Conservation (phyloP, 1,140 invertebrate genomes). For the Trachelipus rathkii region DNA sequence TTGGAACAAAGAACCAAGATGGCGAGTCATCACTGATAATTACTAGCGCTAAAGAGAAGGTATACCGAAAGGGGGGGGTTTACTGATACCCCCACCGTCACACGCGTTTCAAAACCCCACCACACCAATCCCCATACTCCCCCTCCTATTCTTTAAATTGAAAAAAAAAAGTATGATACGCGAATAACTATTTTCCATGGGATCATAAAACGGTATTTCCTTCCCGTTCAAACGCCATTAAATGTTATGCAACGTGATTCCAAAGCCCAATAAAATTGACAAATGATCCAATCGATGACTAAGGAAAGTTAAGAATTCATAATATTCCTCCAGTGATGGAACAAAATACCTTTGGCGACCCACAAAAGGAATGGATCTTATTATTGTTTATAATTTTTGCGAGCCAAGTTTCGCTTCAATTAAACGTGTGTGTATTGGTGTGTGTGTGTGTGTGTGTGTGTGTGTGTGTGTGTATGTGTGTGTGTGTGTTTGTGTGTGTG, state of each 20-base stretch:
- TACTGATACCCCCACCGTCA: too few relatives aligned
- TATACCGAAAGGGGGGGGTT: not conserved
- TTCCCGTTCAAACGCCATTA: not conserved
- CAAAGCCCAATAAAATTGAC: not conserved
- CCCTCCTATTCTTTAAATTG: not conserved
- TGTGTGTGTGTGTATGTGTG: too few relatives aligned
- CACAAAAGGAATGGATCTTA: not conserved
- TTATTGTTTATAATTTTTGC: not conserved
- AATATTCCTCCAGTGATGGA: not conserved
- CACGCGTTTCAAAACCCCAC: too few relatives aligned
- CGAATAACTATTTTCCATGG: conserved; percentile 10
- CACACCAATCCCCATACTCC: too few relatives aligned
- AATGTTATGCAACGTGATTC: conserved; percentile 12
- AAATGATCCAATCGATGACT: not conserved
- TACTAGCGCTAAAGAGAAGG: not conserved
- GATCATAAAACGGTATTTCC: conserved; percentile 4
- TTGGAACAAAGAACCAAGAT: conserved; percentile 33
- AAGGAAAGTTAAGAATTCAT: not conserved
- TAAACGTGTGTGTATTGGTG: too few relatives aligned
- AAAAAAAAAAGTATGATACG: not conserved
- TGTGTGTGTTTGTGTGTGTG: too few relatives aligned
- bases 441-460: too few relatives aligned
- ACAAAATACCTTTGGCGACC: not conserved
- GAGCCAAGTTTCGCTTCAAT: too few relatives aligned
- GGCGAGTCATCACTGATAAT: conserved; percentile 14